Percentiles rank a stretch among this genome's conserved stretches.
These are phyloP conservation scores for Rhagonycha fulva DNA, from an alignment of 2,888 invertebrate genomes.

Conservation along the genomic window DNA sequence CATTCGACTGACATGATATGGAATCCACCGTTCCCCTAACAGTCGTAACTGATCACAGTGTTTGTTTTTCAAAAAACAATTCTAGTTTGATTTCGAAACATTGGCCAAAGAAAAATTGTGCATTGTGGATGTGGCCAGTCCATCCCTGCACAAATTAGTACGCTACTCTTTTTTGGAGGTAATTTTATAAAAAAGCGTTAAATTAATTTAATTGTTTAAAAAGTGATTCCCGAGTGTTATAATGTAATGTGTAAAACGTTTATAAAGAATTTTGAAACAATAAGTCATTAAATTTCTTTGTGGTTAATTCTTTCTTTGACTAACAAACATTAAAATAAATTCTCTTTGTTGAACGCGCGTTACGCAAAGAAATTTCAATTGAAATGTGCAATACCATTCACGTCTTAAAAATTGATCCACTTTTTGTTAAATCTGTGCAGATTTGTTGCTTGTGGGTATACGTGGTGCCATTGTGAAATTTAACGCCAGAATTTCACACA, in stretches of 20 bases:
- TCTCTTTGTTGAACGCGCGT: neutral
- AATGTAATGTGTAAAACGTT: neutral
- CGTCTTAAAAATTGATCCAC: slow-evolving; percentile 24
- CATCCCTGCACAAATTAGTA: too few relatives aligned
- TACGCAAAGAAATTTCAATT: slow-evolving; percentile 6
- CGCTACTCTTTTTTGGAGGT: too few relatives aligned
- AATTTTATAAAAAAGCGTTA: neutral
- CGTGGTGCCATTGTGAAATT: neutral
- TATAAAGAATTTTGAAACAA: slow-evolving; percentile 1
- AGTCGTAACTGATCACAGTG: neutral
- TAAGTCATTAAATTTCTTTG: slow-evolving; percentile 1
- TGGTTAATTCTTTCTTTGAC: neutral
- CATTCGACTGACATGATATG: neutral
- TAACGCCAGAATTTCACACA: neutral
- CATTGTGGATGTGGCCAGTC: too few relatives aligned
- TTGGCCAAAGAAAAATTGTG: too few relatives aligned
- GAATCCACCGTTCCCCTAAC: neutral
- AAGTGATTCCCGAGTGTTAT: neutral
- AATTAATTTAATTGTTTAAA: slow-evolving; percentile 3
- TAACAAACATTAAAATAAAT: neutral
- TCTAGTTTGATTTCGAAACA: neutral
- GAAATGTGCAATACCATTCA: slow-evolving; percentile 22
- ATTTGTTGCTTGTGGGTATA: neutral
- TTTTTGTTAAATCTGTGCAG: slow-evolving; percentile 24
- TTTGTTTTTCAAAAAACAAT: neutral